Base-by-base conservation (phyloP, 2,113 vertebrate genomes). In the Anas platyrhynchos region DNA sequence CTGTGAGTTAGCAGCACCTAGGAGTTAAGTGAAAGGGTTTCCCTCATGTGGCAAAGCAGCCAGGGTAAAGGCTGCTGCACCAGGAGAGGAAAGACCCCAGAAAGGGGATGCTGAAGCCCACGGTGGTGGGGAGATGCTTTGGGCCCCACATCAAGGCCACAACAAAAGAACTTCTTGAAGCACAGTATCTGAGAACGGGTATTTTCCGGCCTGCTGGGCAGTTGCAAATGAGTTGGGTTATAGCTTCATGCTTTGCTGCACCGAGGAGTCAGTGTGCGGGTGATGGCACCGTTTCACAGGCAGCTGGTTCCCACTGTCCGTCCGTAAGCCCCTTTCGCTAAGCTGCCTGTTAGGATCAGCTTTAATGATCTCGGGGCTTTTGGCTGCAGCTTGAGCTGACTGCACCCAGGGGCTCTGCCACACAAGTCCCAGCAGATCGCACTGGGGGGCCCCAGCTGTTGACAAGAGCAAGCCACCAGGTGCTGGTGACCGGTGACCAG, bases 131-230 rank as follows among this genome's bases (percentile, higher is more conserved):
- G 56, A 75, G 52, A 15, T 32, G 34, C 69, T 91, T 74, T 74
- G 55, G 76, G n/a, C 15, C 10, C 7, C 9, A 25, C 11, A 63
- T 44, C 22, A 74, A 89, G 66, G 23, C 44, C 17, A 50, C 62
- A 29, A 50, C 32, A 66, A 72, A 72, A 17, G 27, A 87, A 59
- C 23, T 75, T 89, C 52, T 82, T 46, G 63, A 44, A 63, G 36
- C 20, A 29, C 0, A 0, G 41, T 18, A n/a, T 41, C 41, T 67
- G 21, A 63, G 66, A 82, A 59, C 5, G 0, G 3, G 12, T 58
- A 27, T 50, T 84, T 84, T 59, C 7, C 15, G 68, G 27, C 25
- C 48, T 76, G 26, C 44, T 67, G 69, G 3, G 7, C 38, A 36
- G 34, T 26, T 71, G 34, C 55, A 66, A 4, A 48, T 8, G 12